Base-by-base conservation (phyloP, 2,113 vertebrate genomes). In the Vanacampus margaritifer region DNA sequence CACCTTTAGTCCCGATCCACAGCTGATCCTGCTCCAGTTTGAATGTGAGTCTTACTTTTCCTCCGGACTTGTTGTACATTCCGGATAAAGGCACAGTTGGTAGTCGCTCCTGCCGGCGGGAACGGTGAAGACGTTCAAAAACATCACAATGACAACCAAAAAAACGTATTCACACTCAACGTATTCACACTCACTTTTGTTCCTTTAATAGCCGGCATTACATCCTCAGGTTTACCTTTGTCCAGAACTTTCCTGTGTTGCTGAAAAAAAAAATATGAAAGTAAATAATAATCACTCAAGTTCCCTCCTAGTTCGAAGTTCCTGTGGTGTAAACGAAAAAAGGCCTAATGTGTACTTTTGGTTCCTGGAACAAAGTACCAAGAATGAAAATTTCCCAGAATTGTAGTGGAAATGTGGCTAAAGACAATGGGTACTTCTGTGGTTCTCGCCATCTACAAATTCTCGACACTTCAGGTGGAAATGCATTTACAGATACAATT, bases 231-330 rank as follows among this genome's bases (percentile, higher is more conserved):
- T 93, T 98, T 99, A 84, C 97, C 97, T 93, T 99, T 99, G 84
- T 99, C 97, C 90, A 99, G 85, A 13, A 99, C 97, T 90, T 98
- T 99, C 87, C 97, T 96, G 93, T 99, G 97, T 99, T 98, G 97
- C 97, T 99, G 65, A 57, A 91, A 94, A 36, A 32, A 3, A 73
- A 3, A 65, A 54, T 11, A 13, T 13, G 3, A 2, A 54, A 26
- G 51, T 54, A 54, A 54, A 54, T 54, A 54, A 57, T 17, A 28
- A 2, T n/a, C 23, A 54, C 5, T 14, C 13, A 12, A 28, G 24
- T 54, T 23, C n/a, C 21, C 6, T 51, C n/a, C 7, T 51, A n/a
- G n/a, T n/a, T 46, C 13, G 8, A 11, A 16, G 14, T 45, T 46
- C 6, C 43, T 41, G 3, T 41, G 2, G 39, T 41, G 39, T 9